Evolutionary conservation across 1,140 invertebrate genomes (phyloP).

Genomic region (Drosophila virilis): DNA sequence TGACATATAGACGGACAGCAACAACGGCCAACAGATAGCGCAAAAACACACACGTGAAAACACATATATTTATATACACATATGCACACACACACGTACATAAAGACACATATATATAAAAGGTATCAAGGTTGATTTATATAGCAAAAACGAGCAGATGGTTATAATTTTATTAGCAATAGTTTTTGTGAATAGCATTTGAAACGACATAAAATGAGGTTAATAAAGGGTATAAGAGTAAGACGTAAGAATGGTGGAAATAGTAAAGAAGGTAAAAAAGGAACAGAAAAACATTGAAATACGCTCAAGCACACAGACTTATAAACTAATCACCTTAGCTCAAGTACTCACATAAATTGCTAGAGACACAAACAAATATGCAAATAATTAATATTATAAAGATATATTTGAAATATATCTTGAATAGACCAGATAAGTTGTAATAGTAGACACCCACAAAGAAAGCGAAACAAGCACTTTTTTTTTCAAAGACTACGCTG

Average conservation of each 20-base stretch:
- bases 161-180: constrained; percentile 42
- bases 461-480: constrained; percentile 68
- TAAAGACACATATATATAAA: constrained; percentile 31
- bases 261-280: not conserved
- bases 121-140: constrained; percentile 55
- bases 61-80: constrained; percentile 6
- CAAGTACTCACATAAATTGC: constrained; percentile 52
- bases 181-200: not conserved
- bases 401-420: constrained; percentile 15
- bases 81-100: constrained; percentile 28
- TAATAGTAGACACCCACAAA: constrained; percentile 58
- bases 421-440: constrained; percentile 30
- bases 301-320: constrained; percentile 25
- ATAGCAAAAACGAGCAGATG: constrained; percentile 45
- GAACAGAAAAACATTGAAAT: constrained; percentile 1
- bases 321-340: constrained; percentile 47
- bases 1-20: constrained; percentile 50
- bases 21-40: constrained; percentile 37
- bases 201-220: constrained; percentile 8
- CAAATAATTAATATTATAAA: constrained; percentile 1
- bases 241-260: not conserved
- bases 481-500: constrained; percentile 29
- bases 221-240: not conserved
- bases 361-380: constrained; percentile 46
- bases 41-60: constrained; percentile 17